Conservation (phyloP, 2,888 invertebrate genomes). For the Phortica magna region DNA sequence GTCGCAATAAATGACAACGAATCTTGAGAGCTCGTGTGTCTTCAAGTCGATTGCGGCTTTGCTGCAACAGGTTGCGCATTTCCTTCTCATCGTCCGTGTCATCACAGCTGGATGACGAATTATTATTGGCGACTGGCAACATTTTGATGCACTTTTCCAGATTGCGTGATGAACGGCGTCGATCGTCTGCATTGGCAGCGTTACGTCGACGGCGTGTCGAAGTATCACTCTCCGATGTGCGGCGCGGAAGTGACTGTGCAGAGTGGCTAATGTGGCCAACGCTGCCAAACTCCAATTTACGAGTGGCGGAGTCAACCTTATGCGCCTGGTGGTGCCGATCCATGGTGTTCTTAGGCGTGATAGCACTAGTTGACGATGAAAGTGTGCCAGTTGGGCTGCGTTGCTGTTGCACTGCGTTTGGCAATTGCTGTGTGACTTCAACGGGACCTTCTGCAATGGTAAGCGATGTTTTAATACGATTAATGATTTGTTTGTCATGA, state of each 20-base stretch:
- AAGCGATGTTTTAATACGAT: slow-evolving; percentile 32
- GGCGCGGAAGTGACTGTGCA: slow-evolving; percentile 74
- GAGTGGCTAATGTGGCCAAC: slow-evolving; percentile 71
- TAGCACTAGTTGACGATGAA: slow-evolving; percentile 73
- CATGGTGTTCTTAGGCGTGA: slow-evolving; percentile 70
- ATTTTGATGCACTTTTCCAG: slow-evolving; percentile 76
- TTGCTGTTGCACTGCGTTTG: slow-evolving; percentile 47
- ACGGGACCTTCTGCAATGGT: neutral
- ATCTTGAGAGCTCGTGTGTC: slow-evolving; percentile 77
- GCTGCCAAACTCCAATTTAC: slow-evolving; percentile 72
- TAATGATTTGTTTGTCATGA: slow-evolving; percentile 27
- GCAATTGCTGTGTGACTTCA: neutral
- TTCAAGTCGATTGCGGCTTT: slow-evolving; percentile 76
- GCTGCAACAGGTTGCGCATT: slow-evolving; percentile 75
- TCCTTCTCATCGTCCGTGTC: slow-evolving; percentile 77
- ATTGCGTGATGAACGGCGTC: slow-evolving; percentile 77
- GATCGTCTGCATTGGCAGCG: slow-evolving; percentile 68
- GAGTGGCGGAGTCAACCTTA: slow-evolving; percentile 64
- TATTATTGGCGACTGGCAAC: slow-evolving; percentile 67
- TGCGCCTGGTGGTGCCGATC: slow-evolving; percentile 55
- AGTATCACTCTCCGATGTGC: slow-evolving; percentile 77
- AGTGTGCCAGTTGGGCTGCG: slow-evolving; percentile 61
- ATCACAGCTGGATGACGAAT: slow-evolving; percentile 76
- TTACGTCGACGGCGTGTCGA: slow-evolving; percentile 75
- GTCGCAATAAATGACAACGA: slow-evolving; percentile 77